Evolutionary conservation across 2,888 invertebrate species (phyloP).

Genomic region (Lysandra bellargus): DNA sequence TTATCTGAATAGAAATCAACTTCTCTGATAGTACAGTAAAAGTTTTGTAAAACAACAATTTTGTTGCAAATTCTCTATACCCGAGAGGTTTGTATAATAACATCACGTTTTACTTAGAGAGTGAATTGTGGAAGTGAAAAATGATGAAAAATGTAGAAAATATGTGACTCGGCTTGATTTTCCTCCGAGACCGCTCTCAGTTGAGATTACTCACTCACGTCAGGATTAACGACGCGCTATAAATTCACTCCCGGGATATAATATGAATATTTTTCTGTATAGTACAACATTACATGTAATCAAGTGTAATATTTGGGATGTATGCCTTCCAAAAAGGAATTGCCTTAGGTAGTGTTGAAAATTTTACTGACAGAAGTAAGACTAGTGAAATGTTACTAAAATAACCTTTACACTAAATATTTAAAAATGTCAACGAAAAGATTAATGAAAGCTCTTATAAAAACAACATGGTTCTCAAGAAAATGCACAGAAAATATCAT

Average conservation of each 20-base stretch:
- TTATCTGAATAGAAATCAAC: too few species aligned
- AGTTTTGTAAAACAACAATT: background rate
- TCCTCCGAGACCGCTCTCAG: conserved; percentile 54
- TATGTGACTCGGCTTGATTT: conserved; percentile 70
- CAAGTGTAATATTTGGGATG: background rate
- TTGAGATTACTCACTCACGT: conserved; percentile 53
- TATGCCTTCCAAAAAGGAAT: background rate
- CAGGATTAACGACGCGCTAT: conserved; percentile 58
- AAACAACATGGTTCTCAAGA: background rate
- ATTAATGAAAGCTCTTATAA: too few species aligned
- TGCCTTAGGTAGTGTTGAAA: too few species aligned
- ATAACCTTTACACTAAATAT: too few species aligned
- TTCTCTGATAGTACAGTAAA: too few species aligned
- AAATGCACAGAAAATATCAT: background rate
- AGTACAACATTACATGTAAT: conserved; percentile 20
- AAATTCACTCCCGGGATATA: conserved; percentile 49
- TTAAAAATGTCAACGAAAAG: too few species aligned
- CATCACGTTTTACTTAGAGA: conserved; percentile 19
- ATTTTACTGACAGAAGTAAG: too few species aligned
- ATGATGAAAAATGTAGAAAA: conserved; percentile 71
- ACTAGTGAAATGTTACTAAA: too few species aligned
- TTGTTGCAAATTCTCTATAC: background rate
- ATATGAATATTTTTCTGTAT: conserved; percentile 37
- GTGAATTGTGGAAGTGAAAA: conserved; percentile 53
- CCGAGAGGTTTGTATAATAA: conserved; percentile 5